A percentile compares a stretch with the other conserved stretches of the same genome.
These are phyloP conservation scores for Silurus lanzhouensis DNA, from an alignment of 2,797 vertebrate species.

Conservation along the genomic window DNA sequence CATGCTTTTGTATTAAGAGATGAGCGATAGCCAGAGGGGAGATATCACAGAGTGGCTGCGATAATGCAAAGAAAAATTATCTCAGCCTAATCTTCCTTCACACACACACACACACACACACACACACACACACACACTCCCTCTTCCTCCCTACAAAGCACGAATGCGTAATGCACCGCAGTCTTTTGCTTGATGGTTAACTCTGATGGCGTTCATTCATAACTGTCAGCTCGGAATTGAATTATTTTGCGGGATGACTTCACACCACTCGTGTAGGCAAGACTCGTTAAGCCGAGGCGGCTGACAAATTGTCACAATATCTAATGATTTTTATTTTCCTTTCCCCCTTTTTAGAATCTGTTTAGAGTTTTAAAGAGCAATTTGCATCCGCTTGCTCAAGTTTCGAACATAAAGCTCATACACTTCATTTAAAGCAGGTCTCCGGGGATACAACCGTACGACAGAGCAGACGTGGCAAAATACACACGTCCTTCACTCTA, in stretches of 20 bases:
- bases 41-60: slow-evolving; percentile 55
- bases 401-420: neutral
- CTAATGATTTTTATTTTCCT: slow-evolving; percentile 13
- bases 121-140: slow-evolving; percentile 1
- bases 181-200: slow-evolving; percentile 41
- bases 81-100: slow-evolving; percentile 39
- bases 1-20: slow-evolving; percentile 46
- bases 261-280: slow-evolving; percentile 38
- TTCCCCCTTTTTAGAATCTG: slow-evolving; percentile 16
- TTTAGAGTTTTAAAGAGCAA: slow-evolving; percentile 35
- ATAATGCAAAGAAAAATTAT: slow-evolving; percentile 62
- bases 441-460: too few relatives aligned
- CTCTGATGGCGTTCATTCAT: slow-evolving; percentile 51
- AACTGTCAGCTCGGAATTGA: slow-evolving; percentile 52
- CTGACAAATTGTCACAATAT: slow-evolving; percentile 44
- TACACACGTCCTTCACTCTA: too few relatives aligned
- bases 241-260: slow-evolving; percentile 51
- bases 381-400: slow-evolving; percentile 20
- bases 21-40: slow-evolving; percentile 60
- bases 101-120: slow-evolving; percentile 10
- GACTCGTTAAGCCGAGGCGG: slow-evolving; percentile 12
- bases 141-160: slow-evolving; percentile 9
- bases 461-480: too few relatives aligned
- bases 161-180: slow-evolving; percentile 40
- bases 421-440: neutral